Evolutionary conservation across 2,888 invertebrate species (phyloP).

Genomic region (Noctua pronuba): DNA sequence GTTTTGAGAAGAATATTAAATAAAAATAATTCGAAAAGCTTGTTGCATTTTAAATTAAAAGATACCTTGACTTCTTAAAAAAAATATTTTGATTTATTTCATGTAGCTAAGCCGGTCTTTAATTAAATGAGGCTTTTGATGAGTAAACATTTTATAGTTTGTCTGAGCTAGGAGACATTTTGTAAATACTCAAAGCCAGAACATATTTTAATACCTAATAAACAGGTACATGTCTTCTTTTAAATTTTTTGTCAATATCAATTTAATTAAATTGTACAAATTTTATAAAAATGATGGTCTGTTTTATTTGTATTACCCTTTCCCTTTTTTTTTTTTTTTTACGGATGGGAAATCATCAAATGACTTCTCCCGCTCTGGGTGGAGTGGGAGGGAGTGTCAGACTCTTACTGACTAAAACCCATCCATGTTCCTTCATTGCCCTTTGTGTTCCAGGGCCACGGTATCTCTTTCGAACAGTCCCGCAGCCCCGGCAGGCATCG

Average conservation of each 20-base stretch:
- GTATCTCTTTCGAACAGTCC: too few species aligned
- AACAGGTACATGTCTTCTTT: conserved; percentile 68
- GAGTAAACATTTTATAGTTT: conserved; percentile 28
- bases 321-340: too few species aligned
- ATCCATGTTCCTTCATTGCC: too few species aligned
- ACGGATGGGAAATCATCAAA: too few species aligned
- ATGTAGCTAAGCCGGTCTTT: conserved; percentile 8
- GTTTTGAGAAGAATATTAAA: conserved; percentile 24
- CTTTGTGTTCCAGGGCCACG: too few species aligned
- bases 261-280: conserved; percentile 81
- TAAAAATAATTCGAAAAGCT: conserved; percentile 35
- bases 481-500: too few species aligned
- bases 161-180: conserved; percentile 65
- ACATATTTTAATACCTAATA: conserved; percentile 75
- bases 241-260: conserved; percentile 76
- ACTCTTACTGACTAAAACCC: too few species aligned
- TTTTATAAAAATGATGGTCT: conserved; percentile 71
- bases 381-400: too few species aligned
- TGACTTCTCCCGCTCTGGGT: too few species aligned
- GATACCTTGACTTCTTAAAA: conserved; percentile 35
- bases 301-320: conserved; percentile 68
- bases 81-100: conserved; percentile 16
- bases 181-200: conserved; percentile 81
- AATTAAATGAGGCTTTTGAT: conserved; percentile 20
- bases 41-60: conserved; percentile 43